Base-by-base conservation (phyloP, 2,888 invertebrate species). In the Neocrepidodera transversa region DNA sequence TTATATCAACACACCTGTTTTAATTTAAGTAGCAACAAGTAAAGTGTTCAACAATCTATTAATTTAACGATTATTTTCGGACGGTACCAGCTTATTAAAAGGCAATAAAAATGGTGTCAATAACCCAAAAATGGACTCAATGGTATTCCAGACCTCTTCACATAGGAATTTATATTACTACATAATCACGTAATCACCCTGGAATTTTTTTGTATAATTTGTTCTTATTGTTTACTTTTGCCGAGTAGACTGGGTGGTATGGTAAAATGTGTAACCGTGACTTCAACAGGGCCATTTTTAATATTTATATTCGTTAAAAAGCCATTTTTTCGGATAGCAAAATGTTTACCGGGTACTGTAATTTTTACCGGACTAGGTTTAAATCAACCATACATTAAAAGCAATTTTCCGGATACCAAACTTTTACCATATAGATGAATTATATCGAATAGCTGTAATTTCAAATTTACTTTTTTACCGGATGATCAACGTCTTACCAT, bases 21-120 rank as follows among this genome's bases (percentile, higher is more conserved):
- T 2, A 32, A 8, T 8, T 13, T 10, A n/a, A 13, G 32, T n/a
- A 32, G 32, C 32, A 13, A 32, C 32, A 13, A 13, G 18, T 40
- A 11, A 40, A 40, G 40, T 40, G 40, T 43, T 26, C 23, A 11
- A 42, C 11, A 20, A 6, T 30, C 8, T 30, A 20, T 40, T 18
- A 47, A 48, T 56, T 49, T 56, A 42, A 40, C 17, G 23, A 38
- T 6, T 17, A 28, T 38, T 55, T 38, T 55, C 36, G 20, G 14
- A 11, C 30, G 30, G 14, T 56, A 32, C 56, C 20, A 23, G 30
- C 26, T 18, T 49, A 56, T 49, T 56, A 56, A 20, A 56, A 49
- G 20, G 36, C 49, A 40, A 56, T 56, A 56, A 48, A 56, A 42
- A 20, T 42, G 32, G 23, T 38, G 48, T 48, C 56, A 56, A 56